A percentile compares a stretch with the other conserved stretches of the same genome.
These are phyloP conservation scores for Stramonita haemastoma DNA, from an alignment of 2,888 invertebrate genomes.

Conservation along the genomic window DNA sequence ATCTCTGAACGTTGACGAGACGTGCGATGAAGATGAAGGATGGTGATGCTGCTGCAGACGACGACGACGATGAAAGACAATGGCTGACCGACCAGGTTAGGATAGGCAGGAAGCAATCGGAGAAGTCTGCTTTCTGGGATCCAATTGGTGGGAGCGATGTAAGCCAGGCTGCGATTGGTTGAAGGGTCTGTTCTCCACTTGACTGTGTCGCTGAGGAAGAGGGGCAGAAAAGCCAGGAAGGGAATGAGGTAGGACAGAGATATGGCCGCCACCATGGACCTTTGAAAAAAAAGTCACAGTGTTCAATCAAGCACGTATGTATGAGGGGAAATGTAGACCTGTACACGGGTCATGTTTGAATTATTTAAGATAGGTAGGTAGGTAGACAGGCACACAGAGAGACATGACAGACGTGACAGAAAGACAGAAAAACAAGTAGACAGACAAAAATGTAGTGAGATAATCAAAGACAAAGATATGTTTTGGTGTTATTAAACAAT, in stretches of 20 bases:
- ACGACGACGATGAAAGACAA: neutral
- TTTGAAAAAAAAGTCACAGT: neutral
- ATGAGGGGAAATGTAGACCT: no score
- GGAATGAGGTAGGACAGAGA: neutral
- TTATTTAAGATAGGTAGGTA: no score
- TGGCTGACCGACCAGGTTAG: neutral
- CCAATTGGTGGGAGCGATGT: neutral
- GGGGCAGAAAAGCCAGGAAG: neutral
- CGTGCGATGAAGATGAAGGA: neutral
- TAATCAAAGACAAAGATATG: no score
- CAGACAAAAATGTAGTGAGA: no score
- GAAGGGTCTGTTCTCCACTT: neutral
- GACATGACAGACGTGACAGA: no score
- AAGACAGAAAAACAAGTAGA: no score
- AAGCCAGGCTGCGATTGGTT: constrained; percentile 19
- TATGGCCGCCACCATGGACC: neutral
- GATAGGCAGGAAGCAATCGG: no score
- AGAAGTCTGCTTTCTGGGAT: neutral
- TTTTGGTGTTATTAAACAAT: no score
- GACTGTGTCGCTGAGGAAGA: neutral
- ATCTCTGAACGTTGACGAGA: neutral
- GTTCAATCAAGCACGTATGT: no score
- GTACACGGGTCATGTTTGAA: no score
- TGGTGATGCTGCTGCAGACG: neutral
- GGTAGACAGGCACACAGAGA: no score